These are phyloP conservation scores for Porites rus DNA, from an alignment of 92 coral and sea anemone species.

Conservation along the genomic window DNA sequence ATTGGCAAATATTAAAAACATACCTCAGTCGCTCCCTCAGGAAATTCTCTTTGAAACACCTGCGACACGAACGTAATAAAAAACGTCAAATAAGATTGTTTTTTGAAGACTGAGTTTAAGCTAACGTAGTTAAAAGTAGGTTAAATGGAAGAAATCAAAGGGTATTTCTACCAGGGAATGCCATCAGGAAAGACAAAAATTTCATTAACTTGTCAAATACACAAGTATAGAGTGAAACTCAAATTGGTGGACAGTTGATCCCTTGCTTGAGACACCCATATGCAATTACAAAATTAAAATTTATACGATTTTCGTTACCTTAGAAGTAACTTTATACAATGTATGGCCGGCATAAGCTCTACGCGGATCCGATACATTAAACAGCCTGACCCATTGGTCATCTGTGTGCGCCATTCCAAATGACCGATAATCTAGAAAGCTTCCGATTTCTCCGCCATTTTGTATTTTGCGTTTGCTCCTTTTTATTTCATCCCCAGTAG, in stretches of 20 bases:
- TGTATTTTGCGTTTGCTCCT: neutral
- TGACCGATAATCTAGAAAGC: neutral
- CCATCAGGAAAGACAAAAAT: neutral
- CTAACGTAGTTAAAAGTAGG: neutral
- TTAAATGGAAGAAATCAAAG: neutral
- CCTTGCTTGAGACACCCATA: no score
- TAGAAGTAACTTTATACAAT: slow-evolving; percentile 85
- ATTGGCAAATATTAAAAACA: neutral
- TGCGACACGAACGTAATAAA: neutral
- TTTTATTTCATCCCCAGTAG: no score
- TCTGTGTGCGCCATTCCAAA: slow-evolving; percentile 57
- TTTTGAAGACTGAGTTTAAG: neutral
- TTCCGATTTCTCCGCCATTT: slow-evolving; percentile 23
- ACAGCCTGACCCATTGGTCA: slow-evolving; percentile 85
- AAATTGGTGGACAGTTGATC: no score
- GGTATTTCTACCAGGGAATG: neutral
- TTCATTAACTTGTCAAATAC: neutral
- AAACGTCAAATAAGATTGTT: neutral
- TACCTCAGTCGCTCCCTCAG: slow-evolving; percentile 90
- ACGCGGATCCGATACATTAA: slow-evolving; percentile 93
- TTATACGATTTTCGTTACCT: slow-evolving; percentile 56
- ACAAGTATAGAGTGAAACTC: neutral
- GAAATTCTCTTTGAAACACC: slow-evolving; percentile 85
- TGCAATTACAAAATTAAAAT: no score
- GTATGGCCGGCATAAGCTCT: slow-evolving; percentile 93